phyloP scores from a whole-genome alignment of 1,140 invertebrate genomes.

The Riptortus pedestris region DNA sequence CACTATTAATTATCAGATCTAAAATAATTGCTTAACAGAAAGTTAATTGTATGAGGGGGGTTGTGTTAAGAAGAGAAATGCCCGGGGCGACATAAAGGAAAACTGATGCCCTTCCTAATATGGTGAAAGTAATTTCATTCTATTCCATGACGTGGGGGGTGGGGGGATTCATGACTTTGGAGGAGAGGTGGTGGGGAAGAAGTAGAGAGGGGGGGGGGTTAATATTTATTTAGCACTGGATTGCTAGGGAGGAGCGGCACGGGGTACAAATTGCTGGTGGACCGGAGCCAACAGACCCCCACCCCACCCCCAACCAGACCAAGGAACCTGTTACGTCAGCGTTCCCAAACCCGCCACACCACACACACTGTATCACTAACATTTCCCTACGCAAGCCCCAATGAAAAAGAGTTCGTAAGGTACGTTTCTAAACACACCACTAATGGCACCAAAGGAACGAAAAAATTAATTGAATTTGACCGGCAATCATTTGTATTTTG shows the following conservation, averaged over 20 bases:
- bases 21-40: background rate
- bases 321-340: constrained; percentile 17
- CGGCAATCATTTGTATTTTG: too few relatives aligned
- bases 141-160: constrained; percentile 10
- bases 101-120: constrained; percentile 14
- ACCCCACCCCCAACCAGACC: background rate
- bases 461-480: too few relatives aligned
- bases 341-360: background rate
- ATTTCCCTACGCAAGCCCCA: too few relatives aligned
- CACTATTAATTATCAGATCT: background rate
- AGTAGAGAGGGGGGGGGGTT: constrained; percentile 5
- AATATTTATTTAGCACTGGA: constrained; percentile 22
- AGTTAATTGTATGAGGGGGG: constrained; percentile 8
- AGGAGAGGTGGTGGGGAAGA: background rate
- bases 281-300: constrained; percentile 7
- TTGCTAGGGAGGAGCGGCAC: background rate
- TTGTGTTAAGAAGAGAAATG: constrained; percentile 15
- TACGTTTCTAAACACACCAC: too few relatives aligned
- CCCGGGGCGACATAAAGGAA: background rate
- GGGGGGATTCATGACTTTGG: constrained; percentile 17
- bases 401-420: too few relatives aligned
- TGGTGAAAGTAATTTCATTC: constrained; percentile 20
- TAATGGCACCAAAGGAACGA: too few relatives aligned
- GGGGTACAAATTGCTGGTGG: constrained; percentile 19
- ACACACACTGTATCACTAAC: too few relatives aligned